phyloP scores from a whole-genome alignment of 2,113 vertebrate genomes.

The Andinoacara biseriatus region DNA sequence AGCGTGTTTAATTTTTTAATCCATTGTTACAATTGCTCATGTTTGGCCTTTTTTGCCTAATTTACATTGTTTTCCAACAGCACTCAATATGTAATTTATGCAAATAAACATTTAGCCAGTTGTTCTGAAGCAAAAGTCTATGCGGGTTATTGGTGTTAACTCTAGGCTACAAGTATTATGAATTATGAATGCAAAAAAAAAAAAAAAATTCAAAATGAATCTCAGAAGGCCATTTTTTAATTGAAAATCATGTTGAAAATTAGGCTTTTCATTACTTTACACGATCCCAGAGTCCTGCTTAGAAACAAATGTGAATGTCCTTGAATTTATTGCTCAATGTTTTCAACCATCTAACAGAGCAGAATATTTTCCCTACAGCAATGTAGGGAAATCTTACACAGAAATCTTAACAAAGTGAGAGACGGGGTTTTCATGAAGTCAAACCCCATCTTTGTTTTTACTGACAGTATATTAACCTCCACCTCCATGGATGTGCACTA shows the following conservation, averaged over 20 bases:
- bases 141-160: conserved; percentile 2
- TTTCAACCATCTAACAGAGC: not conserved
- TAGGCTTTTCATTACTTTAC: not conserved
- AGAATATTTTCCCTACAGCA: not conserved
- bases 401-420: not conserved
- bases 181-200: conserved; percentile 25
- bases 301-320: not conserved
- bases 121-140: not conserved
- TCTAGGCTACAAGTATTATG: not conserved
- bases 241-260: conserved; percentile 13
- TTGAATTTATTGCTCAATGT: not conserved
- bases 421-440: not conserved
- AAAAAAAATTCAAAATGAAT: conserved; percentile 13
- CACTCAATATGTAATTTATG: not conserved
- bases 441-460: too few species aligned
- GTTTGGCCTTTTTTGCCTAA: conserved; percentile 9
- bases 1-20: conserved; percentile 12
- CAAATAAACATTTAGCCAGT: not conserved
- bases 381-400: not conserved
- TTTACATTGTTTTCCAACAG: conserved; percentile 5
- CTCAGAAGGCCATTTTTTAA: conserved; percentile 14
- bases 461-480: too few species aligned
- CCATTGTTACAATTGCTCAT: not conserved
- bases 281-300: not conserved
- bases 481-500: rapidly evolving